phyloP scores from a whole-genome alignment of 1,140 invertebrate genomes.

The Dendrolimus punctatus region DNA sequence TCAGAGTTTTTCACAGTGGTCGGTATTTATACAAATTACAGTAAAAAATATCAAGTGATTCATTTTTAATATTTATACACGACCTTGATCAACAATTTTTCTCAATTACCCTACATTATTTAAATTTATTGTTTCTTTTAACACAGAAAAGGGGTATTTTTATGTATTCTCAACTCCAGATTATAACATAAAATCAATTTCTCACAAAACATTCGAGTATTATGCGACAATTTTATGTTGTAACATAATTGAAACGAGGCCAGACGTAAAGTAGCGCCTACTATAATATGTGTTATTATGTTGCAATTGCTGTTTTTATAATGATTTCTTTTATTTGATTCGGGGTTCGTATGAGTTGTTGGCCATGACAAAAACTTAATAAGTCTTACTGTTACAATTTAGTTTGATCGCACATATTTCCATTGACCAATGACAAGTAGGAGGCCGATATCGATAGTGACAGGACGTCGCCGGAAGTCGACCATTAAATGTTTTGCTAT shows the following conservation, averaged over 20 bases:
- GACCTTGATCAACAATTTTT: slow-evolving; percentile 2
- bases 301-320: slow-evolving; percentile 11
- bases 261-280: slow-evolving; percentile 7
- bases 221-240: slow-evolving; percentile 9
- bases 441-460: too few relatives aligned
- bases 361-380: slow-evolving; percentile 14
- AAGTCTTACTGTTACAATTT: slow-evolving; percentile 11
- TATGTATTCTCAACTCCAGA: too few relatives aligned
- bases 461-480: too few relatives aligned
- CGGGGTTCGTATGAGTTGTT: slow-evolving; percentile 4
- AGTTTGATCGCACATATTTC: neutral
- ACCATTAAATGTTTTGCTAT: too few relatives aligned
- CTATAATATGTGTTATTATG: slow-evolving; percentile 3
- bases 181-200: too few relatives aligned
- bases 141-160: too few relatives aligned
- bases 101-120: slow-evolving; percentile 1
- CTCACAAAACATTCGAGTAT: neutral
- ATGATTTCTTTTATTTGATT: slow-evolving; percentile 18
- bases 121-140: too few relatives aligned
- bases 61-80: too few relatives aligned
- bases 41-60: too few relatives aligned
- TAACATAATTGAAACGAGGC: slow-evolving; percentile 11
- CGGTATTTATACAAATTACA: too few relatives aligned
- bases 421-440: too few relatives aligned
- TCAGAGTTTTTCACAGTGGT: too few relatives aligned